Conservation (phyloP, 2,113 vertebrate genomes). For the Salvelinus alpinus region DNA sequence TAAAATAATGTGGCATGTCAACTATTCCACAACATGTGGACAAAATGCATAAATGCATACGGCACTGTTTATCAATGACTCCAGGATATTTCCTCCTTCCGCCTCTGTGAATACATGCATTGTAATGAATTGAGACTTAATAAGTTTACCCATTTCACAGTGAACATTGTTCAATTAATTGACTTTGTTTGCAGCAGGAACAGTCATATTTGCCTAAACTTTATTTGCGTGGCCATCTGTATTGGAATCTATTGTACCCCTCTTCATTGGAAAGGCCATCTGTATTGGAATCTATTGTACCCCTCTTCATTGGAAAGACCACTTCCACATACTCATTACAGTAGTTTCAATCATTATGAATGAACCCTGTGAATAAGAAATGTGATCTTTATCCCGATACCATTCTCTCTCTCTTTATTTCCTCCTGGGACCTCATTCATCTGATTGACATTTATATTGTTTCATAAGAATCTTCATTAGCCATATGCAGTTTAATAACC, state of each 20-base stretch:
- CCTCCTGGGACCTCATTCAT: constrained; percentile 5
- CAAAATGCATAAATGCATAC: background rate
- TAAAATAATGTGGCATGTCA: background rate
- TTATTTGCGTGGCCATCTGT: constrained; percentile 25
- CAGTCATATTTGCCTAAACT: background rate
- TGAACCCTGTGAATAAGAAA: constrained; percentile 43
- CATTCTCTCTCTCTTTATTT: background rate
- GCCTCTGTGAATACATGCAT: background rate
- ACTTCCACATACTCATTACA: background rate
- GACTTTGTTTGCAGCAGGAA: too few species aligned
- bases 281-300: constrained; percentile 19
- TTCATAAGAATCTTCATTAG: background rate
- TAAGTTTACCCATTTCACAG: too few species aligned
- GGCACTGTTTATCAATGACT: background rate
- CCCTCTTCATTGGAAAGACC: background rate
- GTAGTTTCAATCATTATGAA: constrained; percentile 40
- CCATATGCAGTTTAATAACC: too few species aligned
- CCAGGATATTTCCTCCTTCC: background rate
- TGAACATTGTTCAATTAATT: too few species aligned
- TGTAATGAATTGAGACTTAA: too few species aligned
- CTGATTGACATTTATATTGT: background rate
- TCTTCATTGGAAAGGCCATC: background rate
- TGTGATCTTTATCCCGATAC: constrained; percentile 1
- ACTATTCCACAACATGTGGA: constrained; percentile 10
- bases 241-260: constrained; percentile 22